Base-by-base conservation (phyloP, 2,797 vertebrate genomes). In the Xiphorhynchus erythropygius region DNA sequence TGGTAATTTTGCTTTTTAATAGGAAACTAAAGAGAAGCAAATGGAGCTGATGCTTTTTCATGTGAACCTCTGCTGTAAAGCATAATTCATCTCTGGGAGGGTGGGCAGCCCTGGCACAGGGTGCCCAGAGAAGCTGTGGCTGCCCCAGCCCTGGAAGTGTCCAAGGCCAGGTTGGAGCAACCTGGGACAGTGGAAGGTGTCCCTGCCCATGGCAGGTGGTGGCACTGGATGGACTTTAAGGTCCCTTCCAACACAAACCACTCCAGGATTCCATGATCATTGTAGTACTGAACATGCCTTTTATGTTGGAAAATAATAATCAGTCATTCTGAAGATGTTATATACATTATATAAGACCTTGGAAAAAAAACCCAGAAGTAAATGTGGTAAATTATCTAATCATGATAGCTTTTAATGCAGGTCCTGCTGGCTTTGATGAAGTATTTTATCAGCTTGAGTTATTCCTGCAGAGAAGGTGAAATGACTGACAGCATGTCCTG, bases 1-100 rank as follows among this genome's bases (percentile, higher is more conserved):
- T 59, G 47, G 35, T 85, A 80, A 64, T 95, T 95, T 96, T 78
- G 70, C 25, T 89, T 93, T 90, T 91, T 84, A 80, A 77, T 70
- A 75, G 47, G 49, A 92, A 87, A 49, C 17, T 22, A 18, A 63
- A 30, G 67, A 94, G 67, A 46, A 89, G 87, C 25, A 93, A 97
- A 94, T 9, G 13, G 69, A 79, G 35, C 13, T 68, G 25, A 53
- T 59, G 37, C 17, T 69, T 62, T 49, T 68, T 33, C 47, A 39
- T 13, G 5, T 55, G 49, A 88, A 84, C 57, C 16, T 21, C 33
- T 70, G 44, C 15, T 57, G 13, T 7, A 41, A 39, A 24, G 7
- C 33, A 6, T 32, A 65, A 24, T 84, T 9, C 2, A 7, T 39
- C 11, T 21, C 37, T 44, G 8, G 0, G 70, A 50, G 42, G 23